Conservation (phyloP, 2,888 invertebrate species). For the Bombyx huttoni region DNA sequence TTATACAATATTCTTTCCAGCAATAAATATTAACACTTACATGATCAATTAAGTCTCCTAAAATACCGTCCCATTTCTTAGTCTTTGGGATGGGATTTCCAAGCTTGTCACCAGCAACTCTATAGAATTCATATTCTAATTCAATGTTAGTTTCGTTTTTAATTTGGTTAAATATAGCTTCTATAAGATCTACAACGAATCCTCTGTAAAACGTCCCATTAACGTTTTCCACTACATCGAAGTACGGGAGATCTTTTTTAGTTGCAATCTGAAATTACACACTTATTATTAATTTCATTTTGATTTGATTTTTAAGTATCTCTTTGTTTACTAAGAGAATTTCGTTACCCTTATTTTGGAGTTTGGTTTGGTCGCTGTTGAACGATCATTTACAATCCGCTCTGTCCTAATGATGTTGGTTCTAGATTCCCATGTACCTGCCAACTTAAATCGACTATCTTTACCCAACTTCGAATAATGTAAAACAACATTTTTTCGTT, state of each 20-base stretch:
- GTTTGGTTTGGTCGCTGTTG: slow-evolving; percentile 45
- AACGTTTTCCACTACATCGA: slow-evolving; percentile 20
- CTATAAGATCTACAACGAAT: slow-evolving; percentile 89
- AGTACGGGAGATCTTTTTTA: slow-evolving; percentile 38
- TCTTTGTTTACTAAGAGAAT: too few species aligned
- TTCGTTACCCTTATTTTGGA: slow-evolving; percentile 73
- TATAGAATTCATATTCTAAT: slow-evolving; percentile 76
- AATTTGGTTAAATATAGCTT: slow-evolving; percentile 74
- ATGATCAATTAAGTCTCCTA: slow-evolving; percentile 80
- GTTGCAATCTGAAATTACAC: slow-evolving; percentile 71
- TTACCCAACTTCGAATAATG: slow-evolving; percentile 63
- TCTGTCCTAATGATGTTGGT: slow-evolving; percentile 35
- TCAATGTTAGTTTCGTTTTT: slow-evolving; percentile 21
- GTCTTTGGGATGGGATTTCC: slow-evolving; percentile 77
- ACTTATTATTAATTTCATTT: not conserved
- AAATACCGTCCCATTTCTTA: slow-evolving; percentile 84
- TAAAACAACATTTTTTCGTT: slow-evolving; percentile 73
- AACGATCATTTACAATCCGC: slow-evolving; percentile 32
- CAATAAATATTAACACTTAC: slow-evolving; percentile 50
- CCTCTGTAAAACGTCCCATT: slow-evolving; percentile 76
- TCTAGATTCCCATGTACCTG: slow-evolving; percentile 67
- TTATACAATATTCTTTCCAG: not conserved
- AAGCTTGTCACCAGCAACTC: slow-evolving; percentile 76
- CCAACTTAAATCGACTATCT: slow-evolving; percentile 69
- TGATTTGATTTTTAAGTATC: too few species aligned